Evolutionary conservation across 2,113 vertebrate genomes (phyloP).

Genomic region (Sphaerodactylus townsendi): DNA sequence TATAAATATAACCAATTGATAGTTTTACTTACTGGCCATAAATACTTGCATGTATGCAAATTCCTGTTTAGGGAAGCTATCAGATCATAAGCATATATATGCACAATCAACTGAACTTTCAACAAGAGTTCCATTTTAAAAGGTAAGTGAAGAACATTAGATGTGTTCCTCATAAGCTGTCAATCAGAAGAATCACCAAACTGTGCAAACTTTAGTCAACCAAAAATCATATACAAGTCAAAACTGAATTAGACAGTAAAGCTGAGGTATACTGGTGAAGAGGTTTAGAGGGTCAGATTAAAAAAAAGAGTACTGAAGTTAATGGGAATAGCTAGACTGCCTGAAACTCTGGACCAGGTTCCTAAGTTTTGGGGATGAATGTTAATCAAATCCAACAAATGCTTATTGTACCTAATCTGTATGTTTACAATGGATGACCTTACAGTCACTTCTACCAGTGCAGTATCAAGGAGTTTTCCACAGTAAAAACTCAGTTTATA

Average conservation of each 20-base stretch:
- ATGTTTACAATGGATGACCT: constrained; percentile 36
- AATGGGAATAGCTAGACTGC: constrained; percentile 36
- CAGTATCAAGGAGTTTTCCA: constrained; percentile 1
- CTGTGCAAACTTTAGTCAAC: constrained; percentile 67
- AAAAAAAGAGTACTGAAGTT: constrained; percentile 46
- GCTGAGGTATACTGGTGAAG: constrained; percentile 34
- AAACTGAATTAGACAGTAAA: constrained; percentile 49
- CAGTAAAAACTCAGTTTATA: constrained; percentile 5
- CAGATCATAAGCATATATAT: neutral
- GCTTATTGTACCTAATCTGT: neutral
- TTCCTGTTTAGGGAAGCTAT: constrained; percentile 52
- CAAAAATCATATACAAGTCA: constrained; percentile 27
- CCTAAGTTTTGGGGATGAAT: constrained; percentile 54
- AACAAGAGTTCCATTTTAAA: constrained; percentile 53
- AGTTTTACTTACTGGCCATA: constrained; percentile 39
- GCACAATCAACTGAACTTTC: constrained; percentile 63
- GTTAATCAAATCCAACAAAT: constrained; percentile 20
- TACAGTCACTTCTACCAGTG: constrained; percentile 20
- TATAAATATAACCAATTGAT: constrained; percentile 48
- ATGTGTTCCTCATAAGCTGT: constrained; percentile 42
- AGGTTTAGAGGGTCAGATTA: constrained; percentile 26
- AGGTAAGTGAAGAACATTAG: constrained; percentile 56
- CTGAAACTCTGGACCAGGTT: neutral
- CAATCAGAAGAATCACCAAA: constrained; percentile 53
- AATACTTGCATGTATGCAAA: constrained; percentile 43